Evolutionary conservation across 2,113 vertebrate genomes (phyloP), one percentile per base, ranked within the genome.

Genomic region (Callithrix jacchus): DNA sequence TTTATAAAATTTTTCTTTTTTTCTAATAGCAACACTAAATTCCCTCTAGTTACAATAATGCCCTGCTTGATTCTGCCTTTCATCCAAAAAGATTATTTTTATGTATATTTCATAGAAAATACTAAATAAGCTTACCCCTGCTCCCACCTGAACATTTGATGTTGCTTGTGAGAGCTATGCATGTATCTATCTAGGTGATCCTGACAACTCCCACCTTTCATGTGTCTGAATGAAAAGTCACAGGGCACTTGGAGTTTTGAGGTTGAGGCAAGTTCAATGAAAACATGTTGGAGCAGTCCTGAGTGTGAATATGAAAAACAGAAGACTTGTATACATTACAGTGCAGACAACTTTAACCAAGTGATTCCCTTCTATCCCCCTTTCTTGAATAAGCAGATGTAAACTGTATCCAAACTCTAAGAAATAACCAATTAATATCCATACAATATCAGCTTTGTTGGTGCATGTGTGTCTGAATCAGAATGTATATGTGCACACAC

Each of bases 131-230:
- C 95, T 61, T 96, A 84, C 81, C 95, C 95, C 86, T 37, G 68
- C 70, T 89, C 89, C 91, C 56, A 96, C 92, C 27, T 97, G 98
- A 97, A 95, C 27, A 87, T 25, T 94, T 98, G 96, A 79, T 27
- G 30, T 93, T 97, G 84, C 97, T 97, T 95, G 56, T 81, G 68
- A 97, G 98, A 98, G 42, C 85, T 68, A 37, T 77, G 32, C 92
- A 98, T 95, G 83, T 45, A 97, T 97, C 87, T 47, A 97, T 97
- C 83, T 96, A 98, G 98, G 97, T 98, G 98, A 98, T 96, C 91
- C 88, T 98, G 98, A 98, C 97, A 98, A 95, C 80, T 97, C 97
- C 90, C 98, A 99, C 98, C 97, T 98, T 98, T 97, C 96, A 97
- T 80, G 82, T 96, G 97, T 97, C 98, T 98, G 80, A 79, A 95